A percentile compares a stretch with the other conserved stretches of the same genome.
Conservation (phyloP, 2,888 invertebrate genomes). For the Habroteleia sp. region DNA sequence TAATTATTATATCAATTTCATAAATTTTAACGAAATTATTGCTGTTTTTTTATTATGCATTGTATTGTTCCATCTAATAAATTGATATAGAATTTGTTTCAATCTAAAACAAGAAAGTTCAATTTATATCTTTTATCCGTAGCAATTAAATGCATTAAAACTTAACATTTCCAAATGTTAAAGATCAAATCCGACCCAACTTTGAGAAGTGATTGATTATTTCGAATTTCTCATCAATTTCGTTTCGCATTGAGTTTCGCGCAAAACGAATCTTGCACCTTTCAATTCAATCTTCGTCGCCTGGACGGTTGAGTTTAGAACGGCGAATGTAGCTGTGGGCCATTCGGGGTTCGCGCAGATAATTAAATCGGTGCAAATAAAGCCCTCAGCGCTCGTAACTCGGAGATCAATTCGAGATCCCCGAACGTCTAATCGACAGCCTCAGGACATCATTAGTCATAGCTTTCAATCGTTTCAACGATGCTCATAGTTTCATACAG, state of each 20-base stretch:
- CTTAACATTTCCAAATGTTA: too few species aligned
- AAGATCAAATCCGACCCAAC: too few species aligned
- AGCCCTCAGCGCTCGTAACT: conserved; percentile 70
- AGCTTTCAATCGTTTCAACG: conserved; percentile 67
- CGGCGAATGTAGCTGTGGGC: conserved; percentile 45
- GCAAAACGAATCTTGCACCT: conserved; percentile 38
- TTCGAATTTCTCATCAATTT: too few species aligned
- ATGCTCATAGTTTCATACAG: conserved; percentile 50
- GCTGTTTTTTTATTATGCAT: too few species aligned
- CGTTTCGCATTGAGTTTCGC: conserved; percentile 1
- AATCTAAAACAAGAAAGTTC: too few species aligned
- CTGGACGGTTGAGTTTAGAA: conserved; percentile 39
- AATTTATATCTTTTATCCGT: too few species aligned
- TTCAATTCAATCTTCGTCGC: conserved; percentile 20
- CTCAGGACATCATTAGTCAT: conserved; percentile 75
- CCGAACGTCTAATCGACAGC: conserved; percentile 73
- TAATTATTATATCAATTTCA: too few species aligned
- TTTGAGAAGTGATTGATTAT: too few species aligned
- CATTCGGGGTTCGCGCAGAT: conserved; percentile 69
- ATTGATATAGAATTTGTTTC: too few species aligned
- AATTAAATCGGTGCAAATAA: conserved; percentile 79
- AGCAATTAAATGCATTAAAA: too few species aligned
- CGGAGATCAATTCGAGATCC: conserved; percentile 67
- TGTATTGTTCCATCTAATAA: too few species aligned
- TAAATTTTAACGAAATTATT: too few species aligned